Percentiles rank a stretch among this genome's conserved stretches.
Evolutionary conservation across 2,113 vertebrate species (phyloP).

Genomic region (Pica pica): DNA sequence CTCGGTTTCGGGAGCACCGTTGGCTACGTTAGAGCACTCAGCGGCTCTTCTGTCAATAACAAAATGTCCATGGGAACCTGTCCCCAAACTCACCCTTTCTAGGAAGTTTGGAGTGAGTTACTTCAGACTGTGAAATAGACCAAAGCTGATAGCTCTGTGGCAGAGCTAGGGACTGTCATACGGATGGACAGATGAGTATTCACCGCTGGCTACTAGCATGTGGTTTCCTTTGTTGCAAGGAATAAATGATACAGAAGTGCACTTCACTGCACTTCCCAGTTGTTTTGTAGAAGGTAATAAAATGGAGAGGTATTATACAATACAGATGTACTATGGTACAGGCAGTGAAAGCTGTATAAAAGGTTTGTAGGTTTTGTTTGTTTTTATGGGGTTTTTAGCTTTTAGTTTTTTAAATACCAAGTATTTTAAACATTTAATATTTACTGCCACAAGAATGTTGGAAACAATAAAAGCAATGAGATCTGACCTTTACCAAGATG

Average conservation of each 20-base stretch:
- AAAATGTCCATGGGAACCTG: background rate
- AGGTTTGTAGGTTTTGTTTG: background rate
- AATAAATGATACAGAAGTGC: background rate
- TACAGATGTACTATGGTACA: accelerated
- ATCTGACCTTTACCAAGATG: background rate
- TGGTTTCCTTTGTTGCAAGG: background rate
- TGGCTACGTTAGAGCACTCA: accelerated
- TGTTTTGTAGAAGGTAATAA: background rate
- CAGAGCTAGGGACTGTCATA: background rate
- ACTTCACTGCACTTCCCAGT: background rate
- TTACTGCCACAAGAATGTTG: background rate
- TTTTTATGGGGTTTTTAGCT: background rate
- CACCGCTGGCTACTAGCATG: background rate
- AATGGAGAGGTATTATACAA: background rate
- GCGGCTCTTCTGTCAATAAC: background rate
- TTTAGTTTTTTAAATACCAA: background rate
- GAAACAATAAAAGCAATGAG: background rate
- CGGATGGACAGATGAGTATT: background rate
- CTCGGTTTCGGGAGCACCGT: background rate
- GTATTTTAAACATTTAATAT: background rate
- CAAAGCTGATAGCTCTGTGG: background rate
- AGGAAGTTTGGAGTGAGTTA: background rate
- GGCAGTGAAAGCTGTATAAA: background rate
- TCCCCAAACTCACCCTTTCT: background rate
- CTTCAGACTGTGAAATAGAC: background rate